Base-by-base conservation (phyloP, 2,113 vertebrate species). In the Urocitellus parryii region DNA sequence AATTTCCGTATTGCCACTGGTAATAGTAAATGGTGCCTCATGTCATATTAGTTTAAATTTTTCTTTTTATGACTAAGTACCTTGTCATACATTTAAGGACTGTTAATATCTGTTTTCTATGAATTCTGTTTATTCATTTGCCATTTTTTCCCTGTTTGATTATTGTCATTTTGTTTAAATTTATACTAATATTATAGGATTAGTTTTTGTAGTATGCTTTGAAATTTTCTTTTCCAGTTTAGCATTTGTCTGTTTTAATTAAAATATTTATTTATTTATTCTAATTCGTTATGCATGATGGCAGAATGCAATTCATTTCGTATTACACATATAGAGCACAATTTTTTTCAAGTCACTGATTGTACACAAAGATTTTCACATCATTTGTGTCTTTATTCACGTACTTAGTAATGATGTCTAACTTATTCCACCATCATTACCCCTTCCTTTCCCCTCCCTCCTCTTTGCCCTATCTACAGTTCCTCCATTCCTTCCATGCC, bases 41-140 rank as follows among this genome's bases (percentile, higher is more conserved):
- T 85, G 14, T 32, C 74, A 5, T 72, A 91, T 88, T 82, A 68
- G 73, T 86, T 95, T 89, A 48, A 83, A 45, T 77, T 95, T 96
- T 82, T 29, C 14, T 91, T 95, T 42, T 61, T 45, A 83, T n/a
- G 63, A 94, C 3, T 53, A 22, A 76, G n/a, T 76, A 45, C 25
- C 34, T 86, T 89, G 0, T 79, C 51, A 70, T 53, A 34, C n/a
- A 12, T 34, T 90, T 91, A 68, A 82, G 10, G 34, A 11, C 32
- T 77, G 20, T 39, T 53, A 70, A n/a, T 88, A 70, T 42, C 45
- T 63, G 68, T 70, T 84, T 84, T 32, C 24, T 81, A 6, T 93
- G 58, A 76, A 91, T 77, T 42, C 45, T 92, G 7, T 81, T 83
- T 82, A 45, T 91, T 77, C 25, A 87, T 82, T 83, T 74, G 72